Base-by-base conservation (phyloP, 2,888 invertebrate genomes). In the Leucophenga maculata region DNA sequence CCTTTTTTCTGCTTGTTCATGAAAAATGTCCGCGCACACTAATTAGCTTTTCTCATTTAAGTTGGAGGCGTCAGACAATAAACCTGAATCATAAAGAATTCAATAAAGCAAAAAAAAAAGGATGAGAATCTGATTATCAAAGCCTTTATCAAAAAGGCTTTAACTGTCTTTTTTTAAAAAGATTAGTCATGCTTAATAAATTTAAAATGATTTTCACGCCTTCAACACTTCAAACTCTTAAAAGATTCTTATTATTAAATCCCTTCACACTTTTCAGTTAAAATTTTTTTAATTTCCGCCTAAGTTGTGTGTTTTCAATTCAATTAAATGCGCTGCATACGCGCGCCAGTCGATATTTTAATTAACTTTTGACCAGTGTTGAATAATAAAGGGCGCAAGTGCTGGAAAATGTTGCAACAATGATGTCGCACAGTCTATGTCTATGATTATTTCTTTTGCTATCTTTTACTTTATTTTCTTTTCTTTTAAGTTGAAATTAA, bases 1-100 rank as follows among this genome's bases (percentile, higher is more conserved):
- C 80, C 80, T 81, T 81, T 81, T 11, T 39, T 77, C 39, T 60
- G 32, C 80, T 77, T 81, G 74, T 75, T 76, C 77, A 75, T 75
- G 77, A 73, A 73, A 77, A 79, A 79, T 83, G 81, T 80, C 79
- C 73, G 78, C 78, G 11, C 39, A 39, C 11, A 78, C 77, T 82
- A 84, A 82, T 84, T 84, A 83, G 83, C 76, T 78, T 72, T 76
- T 73, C 60, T 74, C 73, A 75, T 76, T 72, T 71, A 69, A 70
- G 66, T 67, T 65, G n/a, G 22, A 32, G 6, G 16, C 11, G 26
- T 39, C 39, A 18, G 8, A 18, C 54, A 60, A 59, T 20, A 59
- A 26, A 26, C 26, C 26, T 4, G 4, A 26, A 26, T 4, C 26
- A 1, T 39, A 39, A 60, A 16, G 39, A 60, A 39, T 9, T 16